Conservation (phyloP, 2,113 vertebrate species). For the Lophotis ruficrista region DNA sequence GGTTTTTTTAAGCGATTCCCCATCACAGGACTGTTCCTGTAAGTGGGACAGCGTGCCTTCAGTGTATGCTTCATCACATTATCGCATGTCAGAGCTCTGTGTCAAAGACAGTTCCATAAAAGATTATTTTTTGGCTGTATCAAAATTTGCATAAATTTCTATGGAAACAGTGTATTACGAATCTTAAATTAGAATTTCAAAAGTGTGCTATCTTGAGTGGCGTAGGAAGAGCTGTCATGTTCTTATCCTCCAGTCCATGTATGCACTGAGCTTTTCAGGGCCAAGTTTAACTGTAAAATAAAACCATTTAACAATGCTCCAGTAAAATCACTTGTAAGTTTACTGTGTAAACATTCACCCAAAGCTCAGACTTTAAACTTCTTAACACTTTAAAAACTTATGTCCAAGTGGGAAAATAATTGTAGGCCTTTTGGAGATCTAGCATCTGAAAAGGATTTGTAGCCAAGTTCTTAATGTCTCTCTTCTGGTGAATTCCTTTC, state of each 20-base stretch:
- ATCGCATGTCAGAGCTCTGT: conserved; percentile 19
- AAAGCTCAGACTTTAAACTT: neutral
- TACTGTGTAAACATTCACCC: neutral
- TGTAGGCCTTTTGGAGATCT: neutral
- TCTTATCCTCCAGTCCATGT: conserved; percentile 60
- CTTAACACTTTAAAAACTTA: neutral
- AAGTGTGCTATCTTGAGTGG: conserved; percentile 79
- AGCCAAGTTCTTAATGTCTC: neutral
- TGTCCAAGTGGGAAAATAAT: neutral
- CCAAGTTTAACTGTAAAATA: conserved; percentile 55
- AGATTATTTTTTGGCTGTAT: conserved; percentile 60
- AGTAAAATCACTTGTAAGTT: conserved; percentile 25
- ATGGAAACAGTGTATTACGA: conserved; percentile 79
- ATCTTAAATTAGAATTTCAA: conserved; percentile 80
- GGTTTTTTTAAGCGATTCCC: neutral
- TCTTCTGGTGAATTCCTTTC: neutral
- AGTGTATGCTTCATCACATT: neutral
- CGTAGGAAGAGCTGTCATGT: conserved; percentile 76
- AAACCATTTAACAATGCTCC: conserved; percentile 27
- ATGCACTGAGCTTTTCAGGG: conserved; percentile 48
- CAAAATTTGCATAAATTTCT: conserved; percentile 82
- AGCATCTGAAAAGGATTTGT: neutral
- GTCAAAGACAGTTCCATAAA: conserved; percentile 59
- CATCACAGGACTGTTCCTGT: neutral
- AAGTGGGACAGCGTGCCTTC: conserved; percentile 26